A percentile compares a stretch with the other conserved stretches of the same genome.
Conservation (phyloP, 64 coral and sea anemone species). For the Acropora tenuis region DNA sequence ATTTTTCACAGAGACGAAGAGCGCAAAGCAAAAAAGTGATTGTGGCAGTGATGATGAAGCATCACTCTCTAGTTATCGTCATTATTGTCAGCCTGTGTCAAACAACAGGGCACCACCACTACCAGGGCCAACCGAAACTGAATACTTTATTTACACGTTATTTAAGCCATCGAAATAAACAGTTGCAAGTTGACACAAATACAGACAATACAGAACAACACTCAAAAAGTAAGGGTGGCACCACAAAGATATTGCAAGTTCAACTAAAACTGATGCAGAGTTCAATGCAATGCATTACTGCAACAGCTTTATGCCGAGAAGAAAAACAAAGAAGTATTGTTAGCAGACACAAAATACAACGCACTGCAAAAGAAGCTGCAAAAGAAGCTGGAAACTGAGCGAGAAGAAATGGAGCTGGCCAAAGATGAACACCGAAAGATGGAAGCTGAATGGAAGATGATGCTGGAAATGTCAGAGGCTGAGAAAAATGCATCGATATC, state of each 20-base stretch:
- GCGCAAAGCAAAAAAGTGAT: background rate
- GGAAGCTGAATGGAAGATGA: background rate
- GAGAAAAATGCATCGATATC: too few relatives aligned
- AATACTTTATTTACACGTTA: background rate
- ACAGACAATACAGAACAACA: constrained; percentile 17
- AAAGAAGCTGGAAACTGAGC: background rate
- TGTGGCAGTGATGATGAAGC: constrained; percentile 1
- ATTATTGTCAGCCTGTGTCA: constrained; percentile 8
- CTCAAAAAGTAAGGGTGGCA: background rate
- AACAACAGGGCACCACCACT: constrained; percentile 9
- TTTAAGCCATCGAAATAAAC: constrained; percentile 14
- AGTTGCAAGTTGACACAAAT: constrained; percentile 7
- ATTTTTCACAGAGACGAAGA: constrained; percentile 17
- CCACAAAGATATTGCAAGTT: constrained; percentile 13
- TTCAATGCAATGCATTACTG: background rate
- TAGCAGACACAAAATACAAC: background rate
- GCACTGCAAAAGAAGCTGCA: background rate
- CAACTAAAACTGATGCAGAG: background rate
- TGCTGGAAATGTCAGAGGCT: background rate
- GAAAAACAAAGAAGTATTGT: background rate
- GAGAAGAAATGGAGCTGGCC: background rate
- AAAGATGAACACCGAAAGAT: background rate
- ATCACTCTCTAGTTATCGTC: constrained; percentile 10
- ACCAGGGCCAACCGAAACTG: background rate
- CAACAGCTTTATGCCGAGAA: background rate